Evolutionary conservation across 2,888 invertebrate species (phyloP), one percentile per base, ranked within the genome.

Genomic region (Leptogaster cylindrica): DNA sequence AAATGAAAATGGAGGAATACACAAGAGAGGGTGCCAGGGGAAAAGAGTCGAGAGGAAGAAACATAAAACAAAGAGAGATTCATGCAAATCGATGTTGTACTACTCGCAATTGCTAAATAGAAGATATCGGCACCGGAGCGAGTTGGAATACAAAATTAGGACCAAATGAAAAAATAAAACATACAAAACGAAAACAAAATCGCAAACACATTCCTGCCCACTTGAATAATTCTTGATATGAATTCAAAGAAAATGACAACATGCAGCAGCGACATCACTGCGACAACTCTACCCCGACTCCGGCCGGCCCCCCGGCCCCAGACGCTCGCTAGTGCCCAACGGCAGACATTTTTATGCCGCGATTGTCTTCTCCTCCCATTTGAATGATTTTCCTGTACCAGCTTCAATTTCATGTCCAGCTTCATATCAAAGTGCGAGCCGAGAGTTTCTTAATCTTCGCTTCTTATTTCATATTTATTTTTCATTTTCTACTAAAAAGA

Each of bases 31-130:
- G 10, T 46, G 10, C 46, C 20, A n/a, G 23, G 46, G 41, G 36
- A 55, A 52, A 55, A n/a, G n/a, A n/a, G n/a, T n/a, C n/a, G n/a
- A n/a, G n/a, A n/a, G n/a, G n/a, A n/a, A n/a, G n/a, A n/a, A n/a
- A n/a, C n/a, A 55, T 55, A 55, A 55, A 55, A 55, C 55, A 55
- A 55, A 55, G 39, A 55, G 39, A 55, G 39, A 39, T 36, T 36
- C 55, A 55, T 55, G 55, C 39, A 39, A 55, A 55, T 55, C 55
- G 55, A 55, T 39, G n/a, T n/a, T n/a, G n/a, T n/a, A n/a, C n/a
- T n/a, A 36, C 36, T 55, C 10, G 55, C 36, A n/a, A n/a, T n/a
- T 23, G 55, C 14, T 36, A 55, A 20, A 55, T 55, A 33, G 39
- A 55, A 55, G 39, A 55, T 55, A 39, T 33, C 23, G 18, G 55